Percentiles rank a stretch among this genome's conserved stretches.
Conservation (phyloP, 2,888 invertebrate genomes). For the Thumatha senex region DNA sequence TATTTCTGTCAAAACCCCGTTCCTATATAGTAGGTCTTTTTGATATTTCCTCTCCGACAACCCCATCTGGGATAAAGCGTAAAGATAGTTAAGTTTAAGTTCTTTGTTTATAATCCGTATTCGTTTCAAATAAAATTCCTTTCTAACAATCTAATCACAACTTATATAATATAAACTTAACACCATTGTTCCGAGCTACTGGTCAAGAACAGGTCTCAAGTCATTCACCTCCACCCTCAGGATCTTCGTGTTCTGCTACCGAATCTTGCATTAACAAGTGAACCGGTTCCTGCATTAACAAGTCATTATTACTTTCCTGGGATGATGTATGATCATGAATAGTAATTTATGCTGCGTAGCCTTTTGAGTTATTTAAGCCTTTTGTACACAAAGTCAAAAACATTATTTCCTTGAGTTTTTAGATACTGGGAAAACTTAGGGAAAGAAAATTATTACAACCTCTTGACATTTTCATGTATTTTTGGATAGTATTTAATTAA, state of each 20-base stretch:
- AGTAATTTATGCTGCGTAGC: not conserved
- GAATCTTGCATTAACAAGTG: constrained; percentile 20
- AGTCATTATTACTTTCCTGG: constrained; percentile 17
- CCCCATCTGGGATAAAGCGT: too few relatives aligned
- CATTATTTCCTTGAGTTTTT: not conserved
- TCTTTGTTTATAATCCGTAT: constrained; percentile 11
- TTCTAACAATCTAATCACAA: not conserved
- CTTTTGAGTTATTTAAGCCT: not conserved
- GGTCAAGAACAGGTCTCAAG: constrained; percentile 45
- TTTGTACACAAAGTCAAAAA: not conserved
- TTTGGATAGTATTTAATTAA: too few relatives aligned
- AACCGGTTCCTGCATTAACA: constrained; percentile 1
- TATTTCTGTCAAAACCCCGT: too few relatives aligned
- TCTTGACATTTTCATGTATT: too few relatives aligned
- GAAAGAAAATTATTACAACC: too few relatives aligned
- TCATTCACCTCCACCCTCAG: constrained; percentile 46
- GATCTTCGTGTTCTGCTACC: constrained; percentile 44
- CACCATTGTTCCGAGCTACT: constrained; percentile 36
- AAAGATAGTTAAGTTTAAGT: too few relatives aligned
- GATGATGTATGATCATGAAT: not conserved
- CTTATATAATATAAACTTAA: constrained; percentile 20
- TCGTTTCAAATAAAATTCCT: not conserved
- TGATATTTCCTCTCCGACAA: too few relatives aligned
- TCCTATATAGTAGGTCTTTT: too few relatives aligned
- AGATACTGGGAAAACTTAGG: too few relatives aligned